Base-by-base conservation (phyloP, 2,113 vertebrate genomes). In the Lampris megalopsis region DNA sequence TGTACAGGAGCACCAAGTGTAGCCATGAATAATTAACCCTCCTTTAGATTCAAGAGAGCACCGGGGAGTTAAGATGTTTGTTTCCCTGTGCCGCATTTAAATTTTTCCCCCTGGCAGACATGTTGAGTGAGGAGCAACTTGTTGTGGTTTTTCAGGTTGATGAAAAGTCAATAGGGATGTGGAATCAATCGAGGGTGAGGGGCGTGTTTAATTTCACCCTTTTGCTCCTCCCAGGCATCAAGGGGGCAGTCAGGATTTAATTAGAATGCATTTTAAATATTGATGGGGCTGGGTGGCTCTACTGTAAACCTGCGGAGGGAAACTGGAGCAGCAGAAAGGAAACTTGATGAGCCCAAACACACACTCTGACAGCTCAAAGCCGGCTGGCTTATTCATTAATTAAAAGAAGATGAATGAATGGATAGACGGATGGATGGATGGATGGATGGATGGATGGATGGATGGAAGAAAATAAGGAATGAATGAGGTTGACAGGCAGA, bases 241-340 rank as follows among this genome's bases (percentile, higher is more conserved):
- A 71, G 71, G 66, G 86, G 87, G 89, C 85, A 85, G 81, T 87
- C 64, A 43, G 83, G 59, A 90, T 91, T 93, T 93, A 93, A 94
- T 94, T 94, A 93, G 90, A 94, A 93, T 92, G 90, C 57, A 2
- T 92, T 92, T 94, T 91, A 94, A 94, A 94, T 93, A 95, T 94
- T 94, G 83, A 94, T 93, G 81, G 69, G 53, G 67, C 71, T 47
- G 71, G 69, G 83, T 90, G 88, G 92, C 84, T 83, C 87, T 84
- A 91, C 88, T 91, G 89, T 88, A 91, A 92, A 87, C 87, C 87
- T 63, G 47, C 53, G 9, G 73, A 76, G 63, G 81, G 92, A 92
- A 93, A 93, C 84, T 50, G 71, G 90, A 93, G 92, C 67, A 50
- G 70, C 54, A 80, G 73, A 85, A 86, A 81, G 84, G 93, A 87